Base-by-base conservation (phyloP, 2,113 vertebrate genomes). In the Lucifuga dentata region DNA sequence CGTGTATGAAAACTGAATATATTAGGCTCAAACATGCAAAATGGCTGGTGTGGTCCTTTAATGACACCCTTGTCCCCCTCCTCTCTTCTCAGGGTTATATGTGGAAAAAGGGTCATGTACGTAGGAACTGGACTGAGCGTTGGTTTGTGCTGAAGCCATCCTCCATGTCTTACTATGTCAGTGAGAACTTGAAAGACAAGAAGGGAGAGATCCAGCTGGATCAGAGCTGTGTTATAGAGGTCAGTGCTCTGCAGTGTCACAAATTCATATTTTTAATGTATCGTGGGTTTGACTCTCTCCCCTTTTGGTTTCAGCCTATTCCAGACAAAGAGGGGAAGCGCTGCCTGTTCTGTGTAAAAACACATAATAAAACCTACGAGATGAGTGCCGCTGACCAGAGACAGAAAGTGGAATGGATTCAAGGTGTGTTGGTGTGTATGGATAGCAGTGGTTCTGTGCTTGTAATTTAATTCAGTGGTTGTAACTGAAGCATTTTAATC, bases 121-220 rank as follows among this genome's bases (percentile, higher is more conserved):
- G 93, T 1, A 81, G 92, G 66, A 94, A 94, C 77, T 94, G 93
- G 93, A 93, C 90, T 0, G 93, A 94, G 81, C 93, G 93, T 21
- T 94, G 93, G 93, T 94, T 94, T n/a, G 90, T 94, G 45, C 78
- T 94, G 49, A 92, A 92, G 86, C 86, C 91, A 5, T 66, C 74
- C 40, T 78, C 61, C 64, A 78, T 94, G 56, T 55, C 76, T 5
- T 94, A 94, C 57, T 94, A 90, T 29, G 77, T 88, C 64, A 77
- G 84, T 13, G 93, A 94, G 76, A 84, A 90, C 80, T 62, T 93
- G 20, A 94, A 91, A 50, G 93, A 93, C 66, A 93, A 93, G 84
- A 91, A 79, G 67, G 93, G 93, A 24, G 93, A 93, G 52, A 88
- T 94, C 81, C 73, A 36, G 40, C 86, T 94, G 68, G 90, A 94